Conservation (phyloP, 2,797 vertebrate species). For the Diceros bicornis region DNA sequence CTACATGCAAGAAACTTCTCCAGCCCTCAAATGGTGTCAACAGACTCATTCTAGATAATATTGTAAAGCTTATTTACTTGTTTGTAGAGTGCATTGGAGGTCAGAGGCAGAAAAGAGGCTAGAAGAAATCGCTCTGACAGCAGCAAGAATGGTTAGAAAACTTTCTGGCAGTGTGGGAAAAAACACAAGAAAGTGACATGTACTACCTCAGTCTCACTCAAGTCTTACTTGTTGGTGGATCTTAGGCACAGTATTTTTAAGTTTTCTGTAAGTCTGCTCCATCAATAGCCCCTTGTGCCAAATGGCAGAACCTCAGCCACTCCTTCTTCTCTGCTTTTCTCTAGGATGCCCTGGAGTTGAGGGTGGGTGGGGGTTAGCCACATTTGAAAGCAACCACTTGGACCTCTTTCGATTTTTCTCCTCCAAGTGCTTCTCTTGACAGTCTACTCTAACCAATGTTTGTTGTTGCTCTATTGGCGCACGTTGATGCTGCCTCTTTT, state of each 20-base stretch:
- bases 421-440: neutral
- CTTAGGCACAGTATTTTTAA: neutral
- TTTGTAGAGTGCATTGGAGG: neutral
- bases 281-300: neutral
- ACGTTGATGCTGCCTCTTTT: fast-evolving
- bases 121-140: neutral
- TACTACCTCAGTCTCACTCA: neutral
- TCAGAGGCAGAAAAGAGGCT: neutral
- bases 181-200: neutral
- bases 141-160: neutral
- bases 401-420: neutral
- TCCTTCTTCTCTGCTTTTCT: neutral
- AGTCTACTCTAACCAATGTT: neutral
- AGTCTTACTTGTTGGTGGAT: neutral
- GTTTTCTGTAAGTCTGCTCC: neutral
- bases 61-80: neutral
- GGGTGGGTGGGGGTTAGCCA: neutral
- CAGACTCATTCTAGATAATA: conserved; percentile 22
- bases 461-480: neutral
- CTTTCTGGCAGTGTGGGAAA: neutral
- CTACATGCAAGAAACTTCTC: neutral
- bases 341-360: neutral
- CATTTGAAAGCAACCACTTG: neutral
- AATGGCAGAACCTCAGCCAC: neutral
- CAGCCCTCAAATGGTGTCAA: neutral